A percentile compares a stretch with the other conserved stretches of the same genome.
phyloP scores from a whole-genome alignment of 2,113 vertebrate genomes.

The Paracanthobrama guichenoti region DNA sequence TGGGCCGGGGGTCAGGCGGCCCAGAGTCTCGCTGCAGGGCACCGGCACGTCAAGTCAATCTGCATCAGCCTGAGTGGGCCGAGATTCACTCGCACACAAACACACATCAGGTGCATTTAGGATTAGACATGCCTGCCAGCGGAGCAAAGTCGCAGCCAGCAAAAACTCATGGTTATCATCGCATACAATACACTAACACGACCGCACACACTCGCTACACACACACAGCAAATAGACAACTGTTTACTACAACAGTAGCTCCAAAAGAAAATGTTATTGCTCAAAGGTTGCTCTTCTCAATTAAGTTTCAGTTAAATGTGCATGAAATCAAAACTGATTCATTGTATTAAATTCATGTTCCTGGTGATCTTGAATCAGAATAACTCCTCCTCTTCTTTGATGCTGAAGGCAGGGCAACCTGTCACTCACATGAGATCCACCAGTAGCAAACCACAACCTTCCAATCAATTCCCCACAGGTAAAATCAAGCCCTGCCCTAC shows the following conservation, averaged over 20 bases:
- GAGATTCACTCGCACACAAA: slow-evolving; percentile 27
- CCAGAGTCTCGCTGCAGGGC: slow-evolving; percentile 46
- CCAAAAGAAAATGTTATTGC: neutral
- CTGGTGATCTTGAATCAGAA: too few species aligned
- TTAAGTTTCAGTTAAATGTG: too few species aligned
- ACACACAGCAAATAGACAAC: neutral
- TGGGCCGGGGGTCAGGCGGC: slow-evolving; percentile 42
- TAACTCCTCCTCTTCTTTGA: too few species aligned
- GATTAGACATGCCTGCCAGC: slow-evolving; percentile 41
- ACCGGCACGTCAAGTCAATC: slow-evolving; percentile 56
- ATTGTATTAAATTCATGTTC: too few species aligned
- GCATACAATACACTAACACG: slow-evolving; percentile 27
- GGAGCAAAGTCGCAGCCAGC: slow-evolving; percentile 1
- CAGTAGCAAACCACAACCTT: too few species aligned
- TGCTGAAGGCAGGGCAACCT: too few species aligned
- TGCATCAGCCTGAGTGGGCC: slow-evolving; percentile 46
- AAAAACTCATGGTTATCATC: slow-evolving; percentile 29
- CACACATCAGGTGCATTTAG: slow-evolving; percentile 46
- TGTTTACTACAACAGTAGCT: neutral
- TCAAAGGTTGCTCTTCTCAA: neutral
- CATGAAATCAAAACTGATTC: too few species aligned
- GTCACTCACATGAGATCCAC: too few species aligned
- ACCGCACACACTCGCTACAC: slow-evolving; percentile 16
- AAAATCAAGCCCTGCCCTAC: too few species aligned
- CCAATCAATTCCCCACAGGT: too few species aligned